Percentiles rank a stretch among this genome's conserved stretches.
Evolutionary conservation across 2,797 vertebrate species (phyloP).

Genomic region (Coluber constrictor): DNA sequence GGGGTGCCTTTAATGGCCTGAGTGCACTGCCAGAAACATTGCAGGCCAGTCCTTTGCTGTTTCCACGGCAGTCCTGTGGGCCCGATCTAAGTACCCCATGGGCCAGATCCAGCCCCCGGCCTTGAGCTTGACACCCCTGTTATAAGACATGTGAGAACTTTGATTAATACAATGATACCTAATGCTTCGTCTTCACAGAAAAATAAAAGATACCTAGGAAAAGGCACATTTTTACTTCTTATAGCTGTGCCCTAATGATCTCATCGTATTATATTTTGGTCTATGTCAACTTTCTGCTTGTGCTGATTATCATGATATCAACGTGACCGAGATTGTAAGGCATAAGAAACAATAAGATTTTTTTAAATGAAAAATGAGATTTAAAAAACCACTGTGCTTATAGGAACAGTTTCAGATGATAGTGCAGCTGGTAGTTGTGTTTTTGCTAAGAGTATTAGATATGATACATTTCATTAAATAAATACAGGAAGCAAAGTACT

Average conservation of each 20-base stretch:
- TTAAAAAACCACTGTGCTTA: neutral
- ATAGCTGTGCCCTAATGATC: neutral
- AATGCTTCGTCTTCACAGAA: neutral
- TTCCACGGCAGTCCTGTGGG: no score
- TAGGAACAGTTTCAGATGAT: neutral
- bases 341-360: neutral
- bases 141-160: neutral
- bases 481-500: neutral
- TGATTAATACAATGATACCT: neutral
- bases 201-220: neutral
- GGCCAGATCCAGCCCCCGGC: no score
- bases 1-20: no score
- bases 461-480: neutral
- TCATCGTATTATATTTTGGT: neutral
- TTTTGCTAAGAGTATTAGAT: neutral
- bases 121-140: neutral
- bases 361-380: neutral
- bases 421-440: neutral
- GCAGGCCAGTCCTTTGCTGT: no score
- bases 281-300: neutral
- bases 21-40: no score
- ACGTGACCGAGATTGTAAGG: neutral
- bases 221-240: neutral
- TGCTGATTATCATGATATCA: neutral
- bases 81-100: no score